Conservation (phyloP, 2,888 invertebrate species). For the Taphrorychus bicolor region DNA sequence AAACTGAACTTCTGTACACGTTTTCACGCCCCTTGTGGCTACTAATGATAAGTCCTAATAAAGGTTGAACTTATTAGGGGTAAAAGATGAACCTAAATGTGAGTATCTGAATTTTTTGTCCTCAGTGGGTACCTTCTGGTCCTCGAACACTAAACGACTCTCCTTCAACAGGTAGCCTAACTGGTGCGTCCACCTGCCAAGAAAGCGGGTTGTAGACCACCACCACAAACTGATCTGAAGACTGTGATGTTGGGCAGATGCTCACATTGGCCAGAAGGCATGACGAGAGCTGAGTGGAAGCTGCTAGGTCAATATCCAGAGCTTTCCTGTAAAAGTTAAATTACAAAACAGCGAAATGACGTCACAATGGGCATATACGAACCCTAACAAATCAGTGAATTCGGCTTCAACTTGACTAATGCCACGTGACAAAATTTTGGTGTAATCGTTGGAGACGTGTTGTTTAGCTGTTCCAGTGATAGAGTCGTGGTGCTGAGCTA, state of each 20-base stretch:
- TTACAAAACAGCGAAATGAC: neutral
- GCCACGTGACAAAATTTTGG: constrained; percentile 74
- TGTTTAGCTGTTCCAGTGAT: constrained; percentile 86
- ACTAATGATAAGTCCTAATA: too few species aligned
- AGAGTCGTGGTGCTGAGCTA: constrained; percentile 90
- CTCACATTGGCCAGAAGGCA: constrained; percentile 81
- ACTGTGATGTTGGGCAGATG: constrained; percentile 71
- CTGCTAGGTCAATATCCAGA: constrained; percentile 16
- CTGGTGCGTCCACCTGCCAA: constrained; percentile 64
- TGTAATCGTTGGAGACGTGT: constrained; percentile 86
- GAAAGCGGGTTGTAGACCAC: constrained; percentile 79
- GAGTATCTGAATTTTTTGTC: too few species aligned
- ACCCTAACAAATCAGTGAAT: constrained; percentile 26
- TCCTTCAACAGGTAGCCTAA: constrained; percentile 69
- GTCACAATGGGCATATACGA: too few species aligned
- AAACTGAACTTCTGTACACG: too few species aligned
- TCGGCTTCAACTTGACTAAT: constrained; percentile 58
- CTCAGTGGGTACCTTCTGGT: constrained; percentile 66
- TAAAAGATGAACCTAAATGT: too few species aligned
- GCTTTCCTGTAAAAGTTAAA: constrained; percentile 10
- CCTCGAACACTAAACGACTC: constrained; percentile 67
- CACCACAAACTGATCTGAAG: constrained; percentile 67
- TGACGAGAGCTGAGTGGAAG: constrained; percentile 41
- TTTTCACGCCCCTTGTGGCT: too few species aligned
- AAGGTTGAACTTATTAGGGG: too few species aligned